Evolutionary conservation across 2,113 vertebrate species (phyloP).

Genomic region (Bubalus kerabau): DNA sequence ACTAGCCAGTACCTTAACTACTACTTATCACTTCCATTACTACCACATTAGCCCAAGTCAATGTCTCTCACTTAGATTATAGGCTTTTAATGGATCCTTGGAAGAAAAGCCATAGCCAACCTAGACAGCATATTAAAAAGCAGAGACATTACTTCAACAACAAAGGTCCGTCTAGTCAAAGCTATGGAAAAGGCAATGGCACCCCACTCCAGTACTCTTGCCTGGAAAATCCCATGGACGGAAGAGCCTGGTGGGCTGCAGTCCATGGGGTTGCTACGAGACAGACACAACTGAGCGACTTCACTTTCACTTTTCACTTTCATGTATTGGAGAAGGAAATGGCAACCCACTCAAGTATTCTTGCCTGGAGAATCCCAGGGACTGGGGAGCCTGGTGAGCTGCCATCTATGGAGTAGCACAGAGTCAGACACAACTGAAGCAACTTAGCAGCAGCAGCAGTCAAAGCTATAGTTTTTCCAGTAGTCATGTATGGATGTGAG

Average conservation of each 20-base stretch:
- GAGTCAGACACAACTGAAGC: too few relatives aligned
- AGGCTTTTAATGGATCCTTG: not conserved
- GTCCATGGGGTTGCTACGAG: too few relatives aligned
- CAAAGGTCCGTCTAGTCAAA: not conserved
- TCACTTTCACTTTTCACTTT: too few relatives aligned
- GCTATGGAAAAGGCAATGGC: not conserved
- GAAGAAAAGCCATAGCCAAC: not conserved
- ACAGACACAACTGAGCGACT: too few relatives aligned
- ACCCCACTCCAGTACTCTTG: not conserved
- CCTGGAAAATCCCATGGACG: not conserved
- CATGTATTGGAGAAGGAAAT: too few relatives aligned
- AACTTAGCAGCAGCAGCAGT: not conserved
- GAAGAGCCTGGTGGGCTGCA: not conserved
- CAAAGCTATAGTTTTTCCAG: not conserved
- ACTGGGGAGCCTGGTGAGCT: fast-evolving
- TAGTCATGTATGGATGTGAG: not conserved
- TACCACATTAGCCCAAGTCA: not conserved
- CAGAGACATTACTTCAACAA: fast-evolving
- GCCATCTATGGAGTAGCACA: too few relatives aligned
- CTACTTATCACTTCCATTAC: not conserved
- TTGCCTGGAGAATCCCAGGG: too few relatives aligned
- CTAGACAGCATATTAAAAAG: not conserved
- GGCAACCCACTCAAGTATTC: too few relatives aligned
- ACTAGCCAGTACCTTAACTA: not conserved
- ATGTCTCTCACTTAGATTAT: not conserved